These are phyloP conservation scores for Microctonus hyperodae DNA, from an alignment of 2,888 invertebrate genomes.

Conservation along the genomic window DNA sequence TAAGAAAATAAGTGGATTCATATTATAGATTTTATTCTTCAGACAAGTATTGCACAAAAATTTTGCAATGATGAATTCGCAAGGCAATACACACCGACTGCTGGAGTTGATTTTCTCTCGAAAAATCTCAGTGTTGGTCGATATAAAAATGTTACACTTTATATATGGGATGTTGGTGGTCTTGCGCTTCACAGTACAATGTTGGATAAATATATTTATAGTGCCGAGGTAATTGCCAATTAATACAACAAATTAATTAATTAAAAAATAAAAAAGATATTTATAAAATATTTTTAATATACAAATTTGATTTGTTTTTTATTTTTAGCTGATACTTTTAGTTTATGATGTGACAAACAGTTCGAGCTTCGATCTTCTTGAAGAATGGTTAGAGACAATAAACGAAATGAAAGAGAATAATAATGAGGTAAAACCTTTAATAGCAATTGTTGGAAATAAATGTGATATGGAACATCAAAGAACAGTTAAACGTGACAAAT, in stretches of 20 bases:
- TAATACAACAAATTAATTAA: too few relatives aligned
- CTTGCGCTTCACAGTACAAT: slow-evolving; percentile 77
- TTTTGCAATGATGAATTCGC: slow-evolving; percentile 75
- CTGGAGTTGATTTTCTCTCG: slow-evolving; percentile 77
- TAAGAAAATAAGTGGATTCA: slow-evolving; percentile 14
- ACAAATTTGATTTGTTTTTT: background rate
- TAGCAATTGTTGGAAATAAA: slow-evolving; percentile 75
- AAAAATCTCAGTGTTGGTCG: slow-evolving; percentile 69
- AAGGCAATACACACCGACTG: slow-evolving; percentile 70
- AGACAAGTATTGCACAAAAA: slow-evolving; percentile 72
- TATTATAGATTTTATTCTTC: slow-evolving; percentile 43
- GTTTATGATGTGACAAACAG: slow-evolving; percentile 86
- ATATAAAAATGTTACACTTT: slow-evolving; percentile 71
- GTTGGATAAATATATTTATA: slow-evolving; percentile 78
- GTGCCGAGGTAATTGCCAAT: slow-evolving; percentile 70
- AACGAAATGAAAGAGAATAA: slow-evolving; percentile 61
- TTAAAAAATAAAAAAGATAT: background rate
- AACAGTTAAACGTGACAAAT: slow-evolving; percentile 71
- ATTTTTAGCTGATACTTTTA: slow-evolving; percentile 74
- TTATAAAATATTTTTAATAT: background rate
- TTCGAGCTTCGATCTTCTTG: slow-evolving; percentile 79
- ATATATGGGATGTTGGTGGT: slow-evolving; percentile 88
- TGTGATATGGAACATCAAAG: slow-evolving; percentile 79
- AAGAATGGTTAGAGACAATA: slow-evolving; percentile 73
- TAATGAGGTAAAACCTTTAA: slow-evolving; percentile 66